phyloP scores from a whole-genome alignment of 2,888 invertebrate genomes.

The Mayetiola destructor region DNA sequence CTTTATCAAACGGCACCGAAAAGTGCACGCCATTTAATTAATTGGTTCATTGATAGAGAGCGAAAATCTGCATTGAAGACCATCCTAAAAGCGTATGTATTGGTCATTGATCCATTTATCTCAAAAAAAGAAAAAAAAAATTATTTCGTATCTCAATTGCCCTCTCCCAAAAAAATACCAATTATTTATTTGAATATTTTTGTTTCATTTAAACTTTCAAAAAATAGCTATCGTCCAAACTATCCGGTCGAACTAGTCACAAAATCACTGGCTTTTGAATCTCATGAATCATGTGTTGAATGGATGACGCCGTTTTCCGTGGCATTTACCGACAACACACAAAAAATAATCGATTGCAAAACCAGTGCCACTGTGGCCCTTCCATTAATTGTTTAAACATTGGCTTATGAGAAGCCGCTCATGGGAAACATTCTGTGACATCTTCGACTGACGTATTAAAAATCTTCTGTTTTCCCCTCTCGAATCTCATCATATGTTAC shows the following conservation, averaged over 20 bases:
- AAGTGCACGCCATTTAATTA: constrained; percentile 94
- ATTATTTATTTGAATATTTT: constrained; percentile 1
- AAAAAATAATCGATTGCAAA: constrained; percentile 81
- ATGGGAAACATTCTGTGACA: too few relatives aligned
- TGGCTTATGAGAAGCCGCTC: too few relatives aligned
- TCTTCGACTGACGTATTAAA: too few relatives aligned
- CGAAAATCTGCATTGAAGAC: constrained; percentile 80
- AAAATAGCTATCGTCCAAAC: constrained; percentile 74
- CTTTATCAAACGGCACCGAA: constrained; percentile 78
- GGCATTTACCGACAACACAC: constrained; percentile 51
- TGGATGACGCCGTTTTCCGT: constrained; percentile 76
- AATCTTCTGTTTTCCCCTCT: too few relatives aligned
- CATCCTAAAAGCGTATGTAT: constrained; percentile 96
- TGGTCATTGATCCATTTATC: too few relatives aligned
- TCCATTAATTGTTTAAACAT: constrained; percentile 2
- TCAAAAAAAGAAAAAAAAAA: neutral
- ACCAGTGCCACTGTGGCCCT: constrained; percentile 27
- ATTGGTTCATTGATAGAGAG: constrained; percentile 95
- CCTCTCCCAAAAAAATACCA: neutral
- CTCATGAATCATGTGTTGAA: constrained; percentile 67
- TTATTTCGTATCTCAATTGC: neutral
- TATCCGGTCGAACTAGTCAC: constrained; percentile 76
- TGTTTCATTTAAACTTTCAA: neutral
- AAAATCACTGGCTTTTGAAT: constrained; percentile 78
- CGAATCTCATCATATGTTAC: too few relatives aligned